A percentile compares a stretch with the other conserved stretches of the same genome.
Conservation (phyloP, 2,113 vertebrate species). For the Dermatemys mawii region DNA sequence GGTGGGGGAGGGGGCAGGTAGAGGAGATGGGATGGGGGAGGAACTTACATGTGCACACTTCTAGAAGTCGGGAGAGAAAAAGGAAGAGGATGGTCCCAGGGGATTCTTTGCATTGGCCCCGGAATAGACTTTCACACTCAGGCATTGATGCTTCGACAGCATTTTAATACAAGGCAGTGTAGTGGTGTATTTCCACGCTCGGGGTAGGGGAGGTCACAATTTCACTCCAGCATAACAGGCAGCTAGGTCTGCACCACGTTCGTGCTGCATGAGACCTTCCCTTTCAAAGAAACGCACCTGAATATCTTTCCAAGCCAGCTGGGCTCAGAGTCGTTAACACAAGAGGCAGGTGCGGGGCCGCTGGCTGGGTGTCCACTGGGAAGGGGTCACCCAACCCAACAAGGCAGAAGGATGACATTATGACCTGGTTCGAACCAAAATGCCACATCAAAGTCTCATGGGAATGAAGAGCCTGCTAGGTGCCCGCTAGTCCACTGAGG, state of each 20-base stretch:
- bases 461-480: neutral
- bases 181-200: neutral
- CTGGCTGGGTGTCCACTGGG: neutral
- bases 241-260: no score
- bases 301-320: neutral
- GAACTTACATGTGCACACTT: neutral
- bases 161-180: neutral
- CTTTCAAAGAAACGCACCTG: neutral
- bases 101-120: no score
- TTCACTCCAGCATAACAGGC: neutral
- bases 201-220: no score
- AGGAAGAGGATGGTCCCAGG: neutral
- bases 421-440: neutral
- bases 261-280: neutral
- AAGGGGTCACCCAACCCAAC: neutral
- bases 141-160: neutral
- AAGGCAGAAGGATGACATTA: neutral
- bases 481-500: neutral
- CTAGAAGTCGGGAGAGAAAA: neutral
- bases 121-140: neutral
- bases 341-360: accelerated
- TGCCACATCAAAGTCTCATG: neutral
- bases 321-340: neutral
- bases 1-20: accelerated
- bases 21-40: no score